phyloP scores from a whole-genome alignment of 2,797 vertebrate species.

The Synaphobranchus kaupii region DNA sequence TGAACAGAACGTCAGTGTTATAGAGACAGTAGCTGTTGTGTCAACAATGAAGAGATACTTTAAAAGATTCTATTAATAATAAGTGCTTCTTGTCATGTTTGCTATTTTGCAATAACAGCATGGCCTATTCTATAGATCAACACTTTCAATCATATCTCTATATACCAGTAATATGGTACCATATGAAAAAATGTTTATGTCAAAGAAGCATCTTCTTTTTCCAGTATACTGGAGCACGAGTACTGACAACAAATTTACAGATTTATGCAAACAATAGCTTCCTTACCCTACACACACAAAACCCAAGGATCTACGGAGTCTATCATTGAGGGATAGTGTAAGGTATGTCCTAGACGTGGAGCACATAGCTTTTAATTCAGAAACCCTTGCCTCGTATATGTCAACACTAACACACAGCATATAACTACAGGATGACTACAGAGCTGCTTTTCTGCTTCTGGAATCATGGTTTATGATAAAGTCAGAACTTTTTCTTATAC shows the following conservation, averaged over 20 bases:
- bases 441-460: not conserved
- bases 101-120: not conserved
- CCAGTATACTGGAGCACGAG: conserved; percentile 1
- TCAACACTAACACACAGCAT: conserved; percentile 40
- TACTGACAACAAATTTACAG: conserved; percentile 4
- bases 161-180: conserved; percentile 31
- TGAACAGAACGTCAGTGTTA: not conserved
- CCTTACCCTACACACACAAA: conserved; percentile 26
- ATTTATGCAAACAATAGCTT: not conserved
- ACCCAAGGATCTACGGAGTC: not conserved
- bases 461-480: conserved; percentile 36
- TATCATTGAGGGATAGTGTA: conserved; percentile 10
- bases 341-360: conserved; percentile 36
- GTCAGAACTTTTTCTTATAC: conserved; percentile 46
- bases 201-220: not conserved
- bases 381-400: not conserved
- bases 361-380: not conserved
- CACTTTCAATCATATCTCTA: conserved; percentile 17
- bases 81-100: conserved; percentile 10
- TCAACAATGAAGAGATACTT: not conserved
- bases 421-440: conserved; percentile 40
- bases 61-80: not conserved
- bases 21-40: not conserved
- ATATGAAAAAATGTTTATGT: not conserved
- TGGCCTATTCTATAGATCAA: not conserved